A percentile compares a stretch with the other conserved stretches of the same genome.
Evolutionary conservation across 2,797 vertebrate genomes (phyloP).

Genomic region (Enteromius treurensis): DNA sequence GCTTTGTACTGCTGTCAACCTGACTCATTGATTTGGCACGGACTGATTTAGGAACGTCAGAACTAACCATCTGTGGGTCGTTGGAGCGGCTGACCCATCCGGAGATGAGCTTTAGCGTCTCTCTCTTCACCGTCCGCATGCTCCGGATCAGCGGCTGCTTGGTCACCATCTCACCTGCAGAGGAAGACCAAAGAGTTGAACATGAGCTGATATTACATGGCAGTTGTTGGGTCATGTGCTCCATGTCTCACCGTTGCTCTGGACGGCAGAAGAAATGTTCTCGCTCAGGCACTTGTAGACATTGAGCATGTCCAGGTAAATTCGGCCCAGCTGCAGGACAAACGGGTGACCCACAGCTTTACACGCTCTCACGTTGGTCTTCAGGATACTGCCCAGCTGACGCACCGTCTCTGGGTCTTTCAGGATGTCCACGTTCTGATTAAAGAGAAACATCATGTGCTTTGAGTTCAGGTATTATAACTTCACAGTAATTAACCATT

Average conservation of each 20-base stretch:
- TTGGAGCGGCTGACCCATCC: constrained; percentile 92
- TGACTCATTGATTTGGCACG: background rate
- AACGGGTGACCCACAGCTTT: constrained; percentile 98
- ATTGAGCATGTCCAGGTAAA: constrained; percentile 99
- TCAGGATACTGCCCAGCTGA: constrained; percentile 97
- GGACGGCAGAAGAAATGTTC: constrained; percentile 98
- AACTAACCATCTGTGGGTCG: constrained; percentile 87
- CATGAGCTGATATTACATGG: background rate
- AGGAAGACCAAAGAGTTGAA: background rate
- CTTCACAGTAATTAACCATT: background rate
- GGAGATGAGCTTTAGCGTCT: constrained; percentile 90
- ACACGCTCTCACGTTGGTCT: constrained; percentile 97
- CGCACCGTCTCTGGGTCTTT: constrained; percentile 99
- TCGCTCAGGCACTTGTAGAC: constrained; percentile 99
- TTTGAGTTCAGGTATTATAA: background rate
- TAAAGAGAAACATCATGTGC: background rate
- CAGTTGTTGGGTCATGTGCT: background rate
- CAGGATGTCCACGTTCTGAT: constrained; percentile 96
- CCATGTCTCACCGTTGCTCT: constrained; percentile 88
- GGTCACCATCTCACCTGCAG: constrained; percentile 89
- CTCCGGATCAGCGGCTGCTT: constrained; percentile 90
- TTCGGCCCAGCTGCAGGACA: constrained; percentile 96
- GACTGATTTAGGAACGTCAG: background rate
- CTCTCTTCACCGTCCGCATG: constrained; percentile 92
- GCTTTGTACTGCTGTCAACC: no score